Base-by-base conservation (phyloP, 2,113 vertebrate species). In the Indicator maculatus region DNA sequence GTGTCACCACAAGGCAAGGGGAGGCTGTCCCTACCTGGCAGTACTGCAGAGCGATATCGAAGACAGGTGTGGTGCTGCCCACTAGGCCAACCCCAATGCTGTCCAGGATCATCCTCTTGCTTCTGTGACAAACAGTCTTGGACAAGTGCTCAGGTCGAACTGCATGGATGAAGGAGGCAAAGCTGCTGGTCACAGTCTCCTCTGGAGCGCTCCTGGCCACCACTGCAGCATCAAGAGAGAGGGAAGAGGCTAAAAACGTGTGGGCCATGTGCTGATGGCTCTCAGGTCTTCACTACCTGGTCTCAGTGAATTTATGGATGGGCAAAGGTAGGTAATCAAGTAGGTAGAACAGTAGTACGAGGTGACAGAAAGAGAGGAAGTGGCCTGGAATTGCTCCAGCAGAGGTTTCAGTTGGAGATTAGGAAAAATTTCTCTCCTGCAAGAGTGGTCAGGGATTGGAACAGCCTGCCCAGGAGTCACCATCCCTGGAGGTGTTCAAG, bases 51-150 rank as follows among this genome's bases (percentile, higher is more conserved):
- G 94, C 97, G 50, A 98, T 94, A 26, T 98, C 89, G 31, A 99
- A 98, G 53, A 99, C 98, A 0, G 96, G 94, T 0, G 98, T 99
- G 2, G 97, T 99, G 98, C 98, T 98, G 67, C 99, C 99, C 74
- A 99, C 93, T 1, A 99, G 97, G 50, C 98, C 98, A 11, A 99
- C 98, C 4, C 98, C 98, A 5, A 99, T 97, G 97, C 97, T 99
- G 97, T 99, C 98, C 11, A 99, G 96, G 90, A 99, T 98, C 99
- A 99, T 99, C 70, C 99, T 98, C 93, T 99, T 99, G 93, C 98
- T 99, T n/a, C 98, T 97, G 30, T 97, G 96, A 33, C 98, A 79
- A 74, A 98, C 98, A 0, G 93, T 86, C 2, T 97, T 86, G 9
- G 98, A 98, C 83, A 99, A 92, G 27, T 98, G 98, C 66, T 98